Base-by-base conservation (phyloP, 2,888 invertebrate genomes). In the Scaptomyza flava region DNA sequence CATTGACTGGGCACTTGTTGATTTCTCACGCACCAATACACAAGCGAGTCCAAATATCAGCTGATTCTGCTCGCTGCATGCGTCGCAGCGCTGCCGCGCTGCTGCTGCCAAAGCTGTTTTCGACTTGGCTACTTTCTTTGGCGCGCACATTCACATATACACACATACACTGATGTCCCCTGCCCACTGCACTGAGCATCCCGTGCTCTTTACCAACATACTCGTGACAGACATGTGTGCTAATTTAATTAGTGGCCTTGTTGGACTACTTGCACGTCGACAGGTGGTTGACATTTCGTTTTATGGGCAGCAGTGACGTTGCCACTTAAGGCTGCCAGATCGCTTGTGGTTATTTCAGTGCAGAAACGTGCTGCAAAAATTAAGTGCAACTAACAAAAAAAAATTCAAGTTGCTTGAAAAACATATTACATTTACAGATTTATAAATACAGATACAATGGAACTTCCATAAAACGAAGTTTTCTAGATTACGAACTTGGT, bases 251-350 rank as follows among this genome's bases (percentile, higher is more conserved):
- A 84, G 72, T 51, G 85, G 67, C 51, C 78, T 80, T 80, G 74
- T 61, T 75, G 56, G 61, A 46, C 51, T 12, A 51, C 42, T 61
- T 72, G 62, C 51, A 53, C 47, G 65, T 72, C 77, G 81, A 87
- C 89, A 85, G 89, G 89, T 85, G 84, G 89, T 88, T 83, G 78
- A 68, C 86, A 83, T 69, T 82, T 85, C n/a, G 33, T 31, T 42
- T 61, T 65, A 43, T 51, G 51, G n/a, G 38, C 56, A 57, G 17
- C 33, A 20, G 56, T 52, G 62, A 43, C 43, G 60, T 33, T 48
- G 27, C 17, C 41, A 12, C 14, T n/a, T 36, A 47, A 45, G 46
- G 60, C 58, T 68, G 68, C 67, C 68, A 67, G 45, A 58, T n/a
- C 33, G 46, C 12, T n/a, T 33, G 20, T 3, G 20, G 30, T 8